phyloP scores from a whole-genome alignment of 2,797 vertebrate genomes.

The Hylomyscus alleni region DNA sequence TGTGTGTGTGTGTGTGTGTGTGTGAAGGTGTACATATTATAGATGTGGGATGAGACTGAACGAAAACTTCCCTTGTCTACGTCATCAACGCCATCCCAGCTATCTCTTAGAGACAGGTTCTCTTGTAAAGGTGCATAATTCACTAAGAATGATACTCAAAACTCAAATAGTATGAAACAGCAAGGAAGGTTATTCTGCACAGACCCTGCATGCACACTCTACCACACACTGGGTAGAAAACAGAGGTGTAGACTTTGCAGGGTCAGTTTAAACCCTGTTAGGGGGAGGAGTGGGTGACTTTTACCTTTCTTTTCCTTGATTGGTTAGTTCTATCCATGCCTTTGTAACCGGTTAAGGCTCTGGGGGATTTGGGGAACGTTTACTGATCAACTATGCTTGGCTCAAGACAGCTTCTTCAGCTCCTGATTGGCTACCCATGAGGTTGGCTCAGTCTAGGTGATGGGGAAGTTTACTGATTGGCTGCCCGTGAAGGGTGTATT shows the following conservation, averaged over 20 bases:
- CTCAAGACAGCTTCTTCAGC: too few relatives aligned
- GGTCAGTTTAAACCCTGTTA: neutral
- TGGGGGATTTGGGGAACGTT: neutral
- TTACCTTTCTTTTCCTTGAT: neutral
- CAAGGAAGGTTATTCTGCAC: neutral
- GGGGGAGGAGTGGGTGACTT: neutral
- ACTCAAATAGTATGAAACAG: neutral
- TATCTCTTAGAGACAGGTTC: neutral
- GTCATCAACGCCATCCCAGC: neutral
- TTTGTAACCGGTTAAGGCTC: neutral
- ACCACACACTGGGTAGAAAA: neutral
- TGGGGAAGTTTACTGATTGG: neutral
- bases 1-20: neutral
- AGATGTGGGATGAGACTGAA: neutral
- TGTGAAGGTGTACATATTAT: too few relatives aligned
- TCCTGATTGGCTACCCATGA: neutral
- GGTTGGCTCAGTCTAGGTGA: neutral
- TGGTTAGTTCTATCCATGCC: neutral
- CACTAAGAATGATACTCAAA: neutral
- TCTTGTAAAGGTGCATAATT: neutral
- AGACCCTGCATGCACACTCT: neutral
- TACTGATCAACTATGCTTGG: neutral
- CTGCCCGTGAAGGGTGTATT: neutral
- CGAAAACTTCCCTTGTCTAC: neutral
- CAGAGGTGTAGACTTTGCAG: neutral